These are phyloP conservation scores for Pyxicephalus adspersus DNA, from an alignment of 2,113 vertebrate species.

Conservation along the genomic window DNA sequence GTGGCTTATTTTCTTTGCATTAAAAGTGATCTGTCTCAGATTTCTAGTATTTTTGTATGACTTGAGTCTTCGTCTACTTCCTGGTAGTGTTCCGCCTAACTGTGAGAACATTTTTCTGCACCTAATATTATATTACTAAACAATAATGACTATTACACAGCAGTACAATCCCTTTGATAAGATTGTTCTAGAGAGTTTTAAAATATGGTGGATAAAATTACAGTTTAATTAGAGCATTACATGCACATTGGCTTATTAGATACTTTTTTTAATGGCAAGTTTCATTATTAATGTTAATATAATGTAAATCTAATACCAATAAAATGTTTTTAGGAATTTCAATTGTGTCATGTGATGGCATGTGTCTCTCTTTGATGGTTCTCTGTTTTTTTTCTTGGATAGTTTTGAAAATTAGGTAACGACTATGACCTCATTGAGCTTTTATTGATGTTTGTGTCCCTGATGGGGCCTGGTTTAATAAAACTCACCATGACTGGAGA, in stretches of 20 bases:
- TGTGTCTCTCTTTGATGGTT: too few species aligned
- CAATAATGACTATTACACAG: slow-evolving; percentile 37
- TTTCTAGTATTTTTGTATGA: slow-evolving; percentile 42
- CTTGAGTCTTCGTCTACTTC: slow-evolving; percentile 7
- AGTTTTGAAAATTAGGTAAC: too few species aligned
- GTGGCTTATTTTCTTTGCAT: slow-evolving; percentile 43
- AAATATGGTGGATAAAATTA: slow-evolving; percentile 24
- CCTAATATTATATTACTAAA: slow-evolving; percentile 44
- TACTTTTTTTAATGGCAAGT: too few species aligned
- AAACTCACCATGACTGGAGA: too few species aligned
- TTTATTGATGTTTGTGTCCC: too few species aligned
- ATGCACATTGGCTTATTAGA: neutral
- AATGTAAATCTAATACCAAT: too few species aligned
- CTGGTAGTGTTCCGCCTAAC: slow-evolving; percentile 35
- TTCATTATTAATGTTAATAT: too few species aligned
- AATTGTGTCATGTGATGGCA: too few species aligned
- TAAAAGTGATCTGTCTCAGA: slow-evolving; percentile 7
- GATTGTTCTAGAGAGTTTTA: slow-evolving; percentile 15
- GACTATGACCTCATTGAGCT: too few species aligned
- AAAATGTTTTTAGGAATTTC: too few species aligned
- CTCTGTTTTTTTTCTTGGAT: too few species aligned
- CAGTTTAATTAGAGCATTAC: neutral
- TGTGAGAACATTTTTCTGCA: slow-evolving; percentile 40
- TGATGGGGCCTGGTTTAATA: too few species aligned
- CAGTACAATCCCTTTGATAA: neutral